Evolutionary conservation across 2,797 vertebrate genomes (phyloP), one percentile per base, ranked within the genome.

Genomic region (Characodon lateralis): DNA sequence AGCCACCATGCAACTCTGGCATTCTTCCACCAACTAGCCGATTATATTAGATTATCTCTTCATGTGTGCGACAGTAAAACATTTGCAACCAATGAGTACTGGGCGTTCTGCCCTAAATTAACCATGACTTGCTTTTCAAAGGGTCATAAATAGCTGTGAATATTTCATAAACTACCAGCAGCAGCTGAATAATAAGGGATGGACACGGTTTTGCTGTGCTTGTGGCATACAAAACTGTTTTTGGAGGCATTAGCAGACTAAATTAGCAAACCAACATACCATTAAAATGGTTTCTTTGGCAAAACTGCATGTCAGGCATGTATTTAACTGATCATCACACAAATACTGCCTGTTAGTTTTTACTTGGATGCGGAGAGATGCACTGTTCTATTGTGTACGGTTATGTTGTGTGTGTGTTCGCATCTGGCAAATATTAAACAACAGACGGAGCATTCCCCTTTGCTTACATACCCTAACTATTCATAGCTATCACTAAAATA

Each of bases 111-210:
- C 87, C 84, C 83, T 84, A 90, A 94, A 94, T 93, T 90, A 92
- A 86, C 85, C 86, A 68, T 91, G 88, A 91, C 88, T 85, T 66
- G 80, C 84, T 90, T 90, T 92, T 86, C 85, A 91, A 88, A 88
- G 78, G 79, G 78, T 87, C 83, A 74, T 91, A 94, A 93, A 91
- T 90, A 87, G 86, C 87, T 87, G 86, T 80, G 79, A 89, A 87
- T 65, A 71, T 85, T 87, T 88, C 84, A 89, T 78, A 88, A 92
- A 89, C 81, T 87, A 73, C 65, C 48, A 78, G 76, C 70, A 72
- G 76, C 82, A 59, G 83, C 85, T 73, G 84, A 72, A 68, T 14
- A 72, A 83, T 81, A 87, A 83, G 10, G 50, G 73, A 4, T 6
- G 71, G 65, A 35, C 16, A 0, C 31, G 84, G 71, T 3, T 5